Base-by-base conservation (phyloP, 2,888 invertebrate genomes). In the Sericinus montela region DNA sequence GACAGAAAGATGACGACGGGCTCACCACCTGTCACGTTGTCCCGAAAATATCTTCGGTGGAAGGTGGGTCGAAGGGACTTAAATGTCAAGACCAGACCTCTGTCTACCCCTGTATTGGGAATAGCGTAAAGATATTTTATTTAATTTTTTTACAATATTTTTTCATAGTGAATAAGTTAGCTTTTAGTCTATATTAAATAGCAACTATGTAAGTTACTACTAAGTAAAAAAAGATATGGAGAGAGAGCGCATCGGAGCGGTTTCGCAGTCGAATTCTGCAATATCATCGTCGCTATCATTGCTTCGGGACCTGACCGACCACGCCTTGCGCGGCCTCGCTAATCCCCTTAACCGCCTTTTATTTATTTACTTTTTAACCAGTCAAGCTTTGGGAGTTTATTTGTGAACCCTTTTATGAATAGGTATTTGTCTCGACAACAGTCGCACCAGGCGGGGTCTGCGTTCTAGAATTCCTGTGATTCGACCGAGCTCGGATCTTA, bases 391-490 rank as follows among this genome's bases (percentile, higher is more conserved):
- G 61, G 62, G 57, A 60, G 58, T 72, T 72, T 74, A 72, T 80
- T 77, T 74, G 72, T 72, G 64, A 69, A 73, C 74, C 75, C 73
- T 75, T 75, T 57, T 73, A 62, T 74, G 74, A 74, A 75, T 79
- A 71, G 10, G 29, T 75, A 48, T 49, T 48, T 44, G 47, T 45
- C 51, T 42, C 34, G 0, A 9, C 14, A 16, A 25, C 9, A 42
- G 10, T 39, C 30, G 34, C 35, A 47, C 16, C 51, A 45, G 54
- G 52, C 54, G 47, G 48, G 34, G 46, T 16, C 41, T 38, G 34
- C 44, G 56, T 54, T 60, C 53, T 54, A 56, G 58, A 61, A 63
- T 62, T 58, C 59, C 56, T 53, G 55, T 50, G 55, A 53, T 53
- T 53, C 53, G 51, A 30, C 49, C 40, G 58, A 55, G 35, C 46